Evolutionary conservation across 2,888 invertebrate genomes (phyloP), one percentile per base, ranked within the genome.

Genomic region (Thecocarcelia acutangulata): DNA sequence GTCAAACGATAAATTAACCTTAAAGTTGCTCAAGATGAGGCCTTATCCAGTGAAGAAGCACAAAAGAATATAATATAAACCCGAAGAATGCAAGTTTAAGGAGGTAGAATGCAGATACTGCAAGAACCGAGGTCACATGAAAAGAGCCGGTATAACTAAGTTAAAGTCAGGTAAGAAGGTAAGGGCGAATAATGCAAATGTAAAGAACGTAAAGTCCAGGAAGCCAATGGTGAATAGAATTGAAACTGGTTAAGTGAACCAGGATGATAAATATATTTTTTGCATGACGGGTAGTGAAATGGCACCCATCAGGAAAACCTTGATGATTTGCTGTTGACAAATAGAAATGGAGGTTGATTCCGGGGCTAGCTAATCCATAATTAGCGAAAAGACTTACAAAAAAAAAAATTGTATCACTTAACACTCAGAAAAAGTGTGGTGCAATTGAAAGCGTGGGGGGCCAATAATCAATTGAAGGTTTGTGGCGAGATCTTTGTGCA

Each of bases 301-400:
- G 48, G 17, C 46, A 33, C 46, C 63, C 17, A 64, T 64, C 33
- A 24, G 1, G 17, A 44, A 64, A 42, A 9, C 12, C 1, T 21
- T 56, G 13, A 28, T 59, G 66, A 28, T 46, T 66, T 37, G 37
- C 11, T 1, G 28, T 3, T 21, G 42, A 42, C 68, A 24, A 28
- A 12, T 61, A 19, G 37, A 59, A 44, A 68, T 76, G 59, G 68
- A 76, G n/a, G n/a, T 68, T 1, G 76, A 69, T 58, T 68, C 68
- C 9, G 58, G 59, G 13, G 28, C 28, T 6, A 28, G 28, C 6
- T 44, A 21, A n/a, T n/a, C n/a, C n/a, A n/a, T n/a, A n/a, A n/a
- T n/a, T n/a, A n/a, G n/a, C n/a, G n/a, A n/a, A n/a, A 74, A 66
- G 56, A 17, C 3, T 19, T 42, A 37, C 42, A 33, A 12, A 37